These are phyloP conservation scores for Sebastes reedi DNA, from an alignment of 2,797 vertebrate species.

Conservation along the genomic window DNA sequence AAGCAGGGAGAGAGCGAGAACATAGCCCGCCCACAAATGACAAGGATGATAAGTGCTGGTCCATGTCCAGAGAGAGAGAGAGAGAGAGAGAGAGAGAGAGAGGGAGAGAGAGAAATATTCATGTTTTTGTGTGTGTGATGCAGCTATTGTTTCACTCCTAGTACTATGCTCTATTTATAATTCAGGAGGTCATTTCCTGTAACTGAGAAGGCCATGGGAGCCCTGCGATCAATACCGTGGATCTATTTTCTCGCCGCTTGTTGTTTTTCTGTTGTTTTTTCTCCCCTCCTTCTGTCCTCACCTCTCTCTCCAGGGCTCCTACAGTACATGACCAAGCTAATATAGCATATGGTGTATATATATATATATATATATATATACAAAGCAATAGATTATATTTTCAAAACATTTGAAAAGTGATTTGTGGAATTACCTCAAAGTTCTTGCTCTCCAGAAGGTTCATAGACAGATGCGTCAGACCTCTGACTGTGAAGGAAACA, in stretches of 20 bases:
- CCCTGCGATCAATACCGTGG: constrained; percentile 32
- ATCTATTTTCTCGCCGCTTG: constrained; percentile 44
- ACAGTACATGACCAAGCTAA: neutral
- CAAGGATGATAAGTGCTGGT: constrained; percentile 21
- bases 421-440: neutral
- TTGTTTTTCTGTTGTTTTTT: constrained; percentile 3
- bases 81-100: neutral
- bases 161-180: constrained; percentile 67
- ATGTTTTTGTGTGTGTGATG: constrained; percentile 21
- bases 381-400: neutral
- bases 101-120: neutral
- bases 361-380: neutral
- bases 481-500: neutral
- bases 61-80: constrained; percentile 8
- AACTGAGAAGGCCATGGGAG: constrained; percentile 27
- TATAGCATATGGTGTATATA: neutral
- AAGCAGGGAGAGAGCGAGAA: constrained; percentile 33
- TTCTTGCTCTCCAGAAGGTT: neutral
- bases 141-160: constrained; percentile 38
- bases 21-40: constrained; percentile 38
- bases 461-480: neutral
- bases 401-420: neutral
- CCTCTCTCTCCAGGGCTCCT: neutral
- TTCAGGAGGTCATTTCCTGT: constrained; percentile 66
- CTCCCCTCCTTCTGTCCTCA: neutral